phyloP scores from a whole-genome alignment of 2,888 invertebrate genomes.

The Ochropleura leucogaster region DNA sequence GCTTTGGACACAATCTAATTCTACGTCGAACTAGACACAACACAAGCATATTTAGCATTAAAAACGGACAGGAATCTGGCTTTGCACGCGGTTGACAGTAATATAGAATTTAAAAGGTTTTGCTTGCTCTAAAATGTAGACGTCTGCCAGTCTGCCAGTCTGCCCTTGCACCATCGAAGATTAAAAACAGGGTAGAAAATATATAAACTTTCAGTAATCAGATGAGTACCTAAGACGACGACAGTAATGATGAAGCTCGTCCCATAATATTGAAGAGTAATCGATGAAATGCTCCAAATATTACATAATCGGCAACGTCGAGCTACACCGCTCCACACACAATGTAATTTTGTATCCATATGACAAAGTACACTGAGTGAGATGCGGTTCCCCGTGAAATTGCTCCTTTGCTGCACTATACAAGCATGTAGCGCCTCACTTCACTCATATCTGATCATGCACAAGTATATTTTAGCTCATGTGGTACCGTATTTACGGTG shows the following conservation, averaged over 20 bases:
- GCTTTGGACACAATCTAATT: no score
- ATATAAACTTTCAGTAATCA: no score
- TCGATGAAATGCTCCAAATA: conserved; percentile 8
- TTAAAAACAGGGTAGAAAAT: no score
- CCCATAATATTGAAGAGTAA: background rate
- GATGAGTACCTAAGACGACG: background rate
- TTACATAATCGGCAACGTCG: conserved; percentile 16
- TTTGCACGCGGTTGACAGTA: background rate
- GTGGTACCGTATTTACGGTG: conserved; percentile 23
- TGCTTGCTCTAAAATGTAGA: no score
- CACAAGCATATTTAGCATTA: no score
- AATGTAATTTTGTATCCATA: conserved; percentile 57
- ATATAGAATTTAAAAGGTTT: no score
- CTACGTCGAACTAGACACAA: no score
- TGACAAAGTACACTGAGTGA: conserved; percentile 53
- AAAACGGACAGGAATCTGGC: background rate
- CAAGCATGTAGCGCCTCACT: conserved; percentile 25
- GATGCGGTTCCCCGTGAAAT: conserved; percentile 62
- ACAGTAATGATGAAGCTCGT: background rate
- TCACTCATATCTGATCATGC: conserved; percentile 50
- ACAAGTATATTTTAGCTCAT: conserved; percentile 31
- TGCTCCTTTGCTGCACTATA: conserved; percentile 58
- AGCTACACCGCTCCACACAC: conserved; percentile 27
- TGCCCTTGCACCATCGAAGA: no score
- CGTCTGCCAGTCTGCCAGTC: no score